A percentile compares a stretch with the other conserved stretches of the same genome.
Evolutionary conservation across 2,113 vertebrate species (phyloP).

Genomic region (Podilymbus podiceps): DNA sequence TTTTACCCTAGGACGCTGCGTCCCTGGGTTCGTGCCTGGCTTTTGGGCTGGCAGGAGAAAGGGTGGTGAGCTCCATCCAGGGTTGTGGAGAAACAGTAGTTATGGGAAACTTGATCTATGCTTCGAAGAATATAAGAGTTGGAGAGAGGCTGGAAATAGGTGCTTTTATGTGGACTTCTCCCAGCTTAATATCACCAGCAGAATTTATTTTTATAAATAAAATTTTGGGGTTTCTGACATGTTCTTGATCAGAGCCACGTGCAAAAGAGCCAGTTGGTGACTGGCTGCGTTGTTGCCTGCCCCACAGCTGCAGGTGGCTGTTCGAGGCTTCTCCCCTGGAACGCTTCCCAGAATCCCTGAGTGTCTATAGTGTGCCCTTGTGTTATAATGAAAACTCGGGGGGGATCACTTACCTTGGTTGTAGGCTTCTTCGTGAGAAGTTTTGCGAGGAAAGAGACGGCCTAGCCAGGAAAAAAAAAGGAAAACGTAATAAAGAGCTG

Average conservation of each 20-base stretch:
- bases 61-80: not conserved
- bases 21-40: not conserved
- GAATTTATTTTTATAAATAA: not conserved
- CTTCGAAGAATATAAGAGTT: not conserved
- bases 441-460: not conserved
- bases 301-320: not conserved
- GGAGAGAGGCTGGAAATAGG: not conserved
- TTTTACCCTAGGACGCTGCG: not conserved
- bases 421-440: not conserved
- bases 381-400: not conserved
- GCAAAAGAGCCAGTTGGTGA: not conserved
- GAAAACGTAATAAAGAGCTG: not conserved
- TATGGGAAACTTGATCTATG: fast-evolving
- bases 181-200: not conserved
- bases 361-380: not conserved
- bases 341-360: fast-evolving
- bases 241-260: not conserved
- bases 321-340: not conserved
- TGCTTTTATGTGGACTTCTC: not conserved
- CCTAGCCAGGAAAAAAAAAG: not conserved
- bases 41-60: not conserved
- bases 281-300: fast-evolving
- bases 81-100: not conserved
- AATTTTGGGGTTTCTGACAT: not conserved
- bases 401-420: not conserved